Conservation (phyloP, 2,113 vertebrate genomes). For the Gasterosteus aculeatus region DNA sequence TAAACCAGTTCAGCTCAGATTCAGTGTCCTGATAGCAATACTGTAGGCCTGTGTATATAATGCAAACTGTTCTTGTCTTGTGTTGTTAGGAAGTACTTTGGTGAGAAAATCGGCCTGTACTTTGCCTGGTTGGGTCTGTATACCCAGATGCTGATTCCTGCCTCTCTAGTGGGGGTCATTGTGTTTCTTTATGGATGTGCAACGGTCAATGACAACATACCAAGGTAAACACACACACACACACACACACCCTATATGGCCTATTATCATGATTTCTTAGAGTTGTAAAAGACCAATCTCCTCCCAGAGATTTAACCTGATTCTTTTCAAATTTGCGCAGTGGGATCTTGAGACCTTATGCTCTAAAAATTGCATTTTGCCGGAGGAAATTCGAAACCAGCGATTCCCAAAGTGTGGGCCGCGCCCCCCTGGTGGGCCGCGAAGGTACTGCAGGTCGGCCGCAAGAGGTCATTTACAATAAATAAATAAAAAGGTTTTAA, state of each 20-base stretch:
- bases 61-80: not conserved
- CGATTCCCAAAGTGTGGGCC: too few relatives aligned
- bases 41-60: not conserved
- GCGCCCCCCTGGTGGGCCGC: too few relatives aligned
- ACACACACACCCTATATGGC: not conserved
- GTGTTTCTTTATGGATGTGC: conserved; percentile 97
- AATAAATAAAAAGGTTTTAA: too few relatives aligned
- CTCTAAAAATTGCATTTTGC: too few relatives aligned
- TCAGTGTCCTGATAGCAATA: not conserved
- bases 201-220: conserved; percentile 94
- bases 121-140: conserved; percentile 99
- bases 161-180: conserved; percentile 93
- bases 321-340: too few relatives aligned
- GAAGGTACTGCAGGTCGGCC: too few relatives aligned
- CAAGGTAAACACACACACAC: conserved; percentile 84
- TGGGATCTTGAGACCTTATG: too few relatives aligned
- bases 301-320: too few relatives aligned
- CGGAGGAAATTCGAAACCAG: too few relatives aligned
- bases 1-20: not conserved
- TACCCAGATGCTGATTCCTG: conserved; percentile 97
- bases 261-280: too few relatives aligned
- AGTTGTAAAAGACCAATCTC: too few relatives aligned
- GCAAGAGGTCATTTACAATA: too few relatives aligned
- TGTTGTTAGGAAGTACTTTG: conserved; percentile 93
- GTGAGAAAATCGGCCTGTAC: conserved; percentile 98